Conservation (phyloP, 2,888 invertebrate species). For the Bedellia somnulentella region DNA sequence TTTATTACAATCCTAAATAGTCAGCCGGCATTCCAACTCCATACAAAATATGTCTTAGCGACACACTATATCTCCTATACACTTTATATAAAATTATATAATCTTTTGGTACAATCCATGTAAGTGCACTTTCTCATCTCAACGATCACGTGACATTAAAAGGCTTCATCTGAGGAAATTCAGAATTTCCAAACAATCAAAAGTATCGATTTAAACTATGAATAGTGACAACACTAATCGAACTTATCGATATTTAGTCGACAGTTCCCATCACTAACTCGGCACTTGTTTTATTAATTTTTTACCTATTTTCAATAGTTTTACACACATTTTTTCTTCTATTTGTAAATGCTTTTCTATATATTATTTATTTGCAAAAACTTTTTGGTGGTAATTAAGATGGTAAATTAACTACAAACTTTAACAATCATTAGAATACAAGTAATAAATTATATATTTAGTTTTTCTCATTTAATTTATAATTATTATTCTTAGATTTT, state of each 20-base stretch:
- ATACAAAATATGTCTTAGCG: constrained; percentile 44
- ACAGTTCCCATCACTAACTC: too few relatives aligned
- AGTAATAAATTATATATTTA: not conserved
- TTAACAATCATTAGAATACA: constrained; percentile 1
- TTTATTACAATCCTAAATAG: constrained; percentile 58
- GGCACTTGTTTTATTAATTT: too few relatives aligned
- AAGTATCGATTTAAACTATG: too few relatives aligned
- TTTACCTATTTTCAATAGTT: too few relatives aligned
- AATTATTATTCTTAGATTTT: too few relatives aligned
- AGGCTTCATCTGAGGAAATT: constrained; percentile 40
- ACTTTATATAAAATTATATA: constrained; percentile 59
- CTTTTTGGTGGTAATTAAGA: constrained; percentile 2
- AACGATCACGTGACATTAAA: constrained; percentile 38
- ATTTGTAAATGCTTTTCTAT: constrained; percentile 2
- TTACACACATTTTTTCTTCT: too few relatives aligned
- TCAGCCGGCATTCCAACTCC: constrained; percentile 34
- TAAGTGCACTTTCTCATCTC: constrained; percentile 55
- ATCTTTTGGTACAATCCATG: constrained; percentile 55
- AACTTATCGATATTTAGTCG: too few relatives aligned
- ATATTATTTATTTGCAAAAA: constrained; percentile 1
- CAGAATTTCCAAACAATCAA: constrained; percentile 26
- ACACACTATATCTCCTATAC: constrained; percentile 36
- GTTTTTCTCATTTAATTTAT: too few relatives aligned
- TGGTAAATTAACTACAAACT: not conserved
- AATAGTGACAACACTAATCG: too few relatives aligned